Conservation (phyloP, 2,113 vertebrate genomes). For the Oreamnos americanus region DNA sequence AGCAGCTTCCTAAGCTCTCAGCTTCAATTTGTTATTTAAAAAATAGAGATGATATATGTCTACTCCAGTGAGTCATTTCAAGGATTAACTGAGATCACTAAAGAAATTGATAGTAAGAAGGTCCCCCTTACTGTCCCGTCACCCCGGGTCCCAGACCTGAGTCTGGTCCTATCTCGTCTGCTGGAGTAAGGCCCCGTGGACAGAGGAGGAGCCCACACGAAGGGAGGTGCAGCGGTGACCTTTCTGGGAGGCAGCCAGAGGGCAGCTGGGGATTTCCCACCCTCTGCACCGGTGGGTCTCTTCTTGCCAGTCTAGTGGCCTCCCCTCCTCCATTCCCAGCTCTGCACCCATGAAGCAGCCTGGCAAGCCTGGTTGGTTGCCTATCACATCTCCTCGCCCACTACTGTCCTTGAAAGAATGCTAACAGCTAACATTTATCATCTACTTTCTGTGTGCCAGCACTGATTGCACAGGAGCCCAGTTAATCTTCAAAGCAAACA, state of each 20-base stretch:
- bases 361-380: neutral
- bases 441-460: neutral
- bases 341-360: neutral
- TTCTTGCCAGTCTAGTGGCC: neutral
- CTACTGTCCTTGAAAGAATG: neutral
- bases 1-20: neutral
- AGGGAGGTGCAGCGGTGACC: neutral
- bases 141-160: neutral
- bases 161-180: neutral
- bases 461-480: neutral
- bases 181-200: neutral
- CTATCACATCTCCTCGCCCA: neutral
- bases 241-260: neutral
- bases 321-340: neutral
- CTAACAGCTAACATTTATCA: neutral
- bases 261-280: no score
- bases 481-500: neutral
- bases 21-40: neutral
- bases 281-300: neutral
- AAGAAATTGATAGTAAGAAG: neutral
- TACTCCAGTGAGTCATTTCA: neutral
- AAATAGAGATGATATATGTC: neutral
- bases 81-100: neutral
- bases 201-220: neutral
- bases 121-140: rapidly evolving